These are phyloP conservation scores for Bradysia coprophila DNA, from an alignment of 1,140 invertebrate species.

Conservation along the genomic window DNA sequence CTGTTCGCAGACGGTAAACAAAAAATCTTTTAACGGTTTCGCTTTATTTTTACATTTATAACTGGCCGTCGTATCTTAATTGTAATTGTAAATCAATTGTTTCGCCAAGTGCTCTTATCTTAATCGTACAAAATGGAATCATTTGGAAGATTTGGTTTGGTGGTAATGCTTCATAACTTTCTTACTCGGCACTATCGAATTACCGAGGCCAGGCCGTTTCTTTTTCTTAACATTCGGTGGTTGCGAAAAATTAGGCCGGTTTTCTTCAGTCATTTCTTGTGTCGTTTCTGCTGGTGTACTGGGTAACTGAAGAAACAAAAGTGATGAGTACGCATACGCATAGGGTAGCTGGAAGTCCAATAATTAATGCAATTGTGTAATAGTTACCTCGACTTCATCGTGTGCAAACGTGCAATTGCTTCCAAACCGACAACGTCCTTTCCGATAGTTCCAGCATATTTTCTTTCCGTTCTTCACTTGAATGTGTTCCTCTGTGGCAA, in stretches of 20 bases:
- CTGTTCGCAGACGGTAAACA: no score
- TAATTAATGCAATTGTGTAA: no score
- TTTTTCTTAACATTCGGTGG: conserved; percentile 39
- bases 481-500: conserved; percentile 45
- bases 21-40: no score
- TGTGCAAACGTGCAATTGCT: conserved; percentile 86
- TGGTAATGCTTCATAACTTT: conserved; percentile 67
- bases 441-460: conserved; percentile 86
- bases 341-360: no score
- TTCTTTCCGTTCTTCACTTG: conserved; percentile 70
- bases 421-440: conserved; percentile 77
- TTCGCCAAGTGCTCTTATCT: no score
- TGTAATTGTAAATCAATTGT: no score
- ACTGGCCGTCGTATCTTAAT: no score
- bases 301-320: no score
- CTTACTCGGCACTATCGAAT: conserved; percentile 62
- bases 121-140: no score
- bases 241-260: conserved; percentile 28
- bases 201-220: conserved; percentile 57
- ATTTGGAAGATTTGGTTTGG: conserved; percentile 17
- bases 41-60: no score
- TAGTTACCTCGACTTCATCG: no score
- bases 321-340: no score
- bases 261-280: neutral
- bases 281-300: conserved; percentile 1